Evolutionary conservation across 2,888 invertebrate genomes (phyloP).

Genomic region (Ophioninae sp.): DNA sequence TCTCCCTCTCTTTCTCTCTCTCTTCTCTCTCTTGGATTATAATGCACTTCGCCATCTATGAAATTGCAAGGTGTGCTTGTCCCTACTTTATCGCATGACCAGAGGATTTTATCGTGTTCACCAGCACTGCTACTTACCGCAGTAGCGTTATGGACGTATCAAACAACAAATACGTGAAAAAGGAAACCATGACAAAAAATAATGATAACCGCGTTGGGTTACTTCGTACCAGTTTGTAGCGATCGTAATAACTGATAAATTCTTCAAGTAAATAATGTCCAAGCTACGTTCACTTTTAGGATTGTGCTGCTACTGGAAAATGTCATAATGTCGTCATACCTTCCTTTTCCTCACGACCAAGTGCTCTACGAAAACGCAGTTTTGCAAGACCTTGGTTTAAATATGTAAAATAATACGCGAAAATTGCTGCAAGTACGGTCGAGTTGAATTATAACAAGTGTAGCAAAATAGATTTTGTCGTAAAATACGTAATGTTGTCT

Average conservation of each 20-base stretch:
- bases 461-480: background rate
- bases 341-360: too few species aligned
- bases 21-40: conserved; percentile 12
- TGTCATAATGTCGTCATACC: background rate
- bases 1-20: conserved; percentile 5
- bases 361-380: background rate
- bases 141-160: conserved; percentile 11
- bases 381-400: background rate
- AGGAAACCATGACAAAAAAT: background rate
- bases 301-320: background rate
- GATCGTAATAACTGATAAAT: background rate
- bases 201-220: background rate
- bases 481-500: too few species aligned
- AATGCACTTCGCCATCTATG: conserved; percentile 30
- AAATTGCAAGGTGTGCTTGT: conserved; percentile 55
- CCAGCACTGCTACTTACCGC: conserved; percentile 13
- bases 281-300: background rate
- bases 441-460: background rate
- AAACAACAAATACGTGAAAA: background rate
- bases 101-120: conserved; percentile 15
- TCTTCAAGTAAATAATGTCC: background rate
- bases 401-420: background rate
- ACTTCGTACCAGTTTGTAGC: background rate
- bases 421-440: background rate
- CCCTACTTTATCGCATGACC: conserved; percentile 30